These are phyloP conservation scores for Odontamblyopus lacepedii DNA, from an alignment of 2,797 vertebrate genomes.

Conservation along the genomic window DNA sequence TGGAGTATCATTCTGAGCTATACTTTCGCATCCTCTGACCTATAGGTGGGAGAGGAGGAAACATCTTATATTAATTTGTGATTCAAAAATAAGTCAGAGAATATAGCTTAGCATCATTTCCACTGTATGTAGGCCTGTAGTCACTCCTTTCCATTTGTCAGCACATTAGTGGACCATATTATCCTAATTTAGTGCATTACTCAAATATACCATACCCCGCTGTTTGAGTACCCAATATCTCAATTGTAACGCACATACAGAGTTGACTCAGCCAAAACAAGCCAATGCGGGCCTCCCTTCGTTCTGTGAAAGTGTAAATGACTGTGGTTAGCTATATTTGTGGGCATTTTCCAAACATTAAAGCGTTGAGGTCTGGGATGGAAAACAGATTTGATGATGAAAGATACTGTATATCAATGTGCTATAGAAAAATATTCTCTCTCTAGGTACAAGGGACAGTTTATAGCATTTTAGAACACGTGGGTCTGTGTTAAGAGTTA, in stretches of 20 bases:
- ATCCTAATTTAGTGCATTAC: slow-evolving; percentile 49
- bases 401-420: neutral
- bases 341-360: slow-evolving; percentile 12
- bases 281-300: slow-evolving; percentile 27
- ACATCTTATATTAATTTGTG: slow-evolving; percentile 3
- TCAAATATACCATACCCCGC: slow-evolving; percentile 30
- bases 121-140: slow-evolving; percentile 29
- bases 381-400: slow-evolving; percentile 5
- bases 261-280: slow-evolving; percentile 53
- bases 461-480: too few relatives aligned
- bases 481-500: too few relatives aligned
- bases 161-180: slow-evolving; percentile 30
- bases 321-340: slow-evolving; percentile 13
- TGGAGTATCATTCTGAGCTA: slow-evolving; percentile 1
- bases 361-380: slow-evolving; percentile 2
- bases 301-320: slow-evolving; percentile 10
- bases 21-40: slow-evolving; percentile 5
- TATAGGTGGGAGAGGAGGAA: neutral
- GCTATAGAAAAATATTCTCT: neutral
- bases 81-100: slow-evolving; percentile 26
- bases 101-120: slow-evolving; percentile 28
- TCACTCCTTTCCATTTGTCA: slow-evolving; percentile 62
- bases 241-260: slow-evolving; percentile 39
- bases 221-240: slow-evolving; percentile 25
- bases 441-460: neutral